A percentile compares a stretch with the other conserved stretches of the same genome.
phyloP scores from a whole-genome alignment of 1,140 invertebrate species.

The Drosophila eugracilis region DNA sequence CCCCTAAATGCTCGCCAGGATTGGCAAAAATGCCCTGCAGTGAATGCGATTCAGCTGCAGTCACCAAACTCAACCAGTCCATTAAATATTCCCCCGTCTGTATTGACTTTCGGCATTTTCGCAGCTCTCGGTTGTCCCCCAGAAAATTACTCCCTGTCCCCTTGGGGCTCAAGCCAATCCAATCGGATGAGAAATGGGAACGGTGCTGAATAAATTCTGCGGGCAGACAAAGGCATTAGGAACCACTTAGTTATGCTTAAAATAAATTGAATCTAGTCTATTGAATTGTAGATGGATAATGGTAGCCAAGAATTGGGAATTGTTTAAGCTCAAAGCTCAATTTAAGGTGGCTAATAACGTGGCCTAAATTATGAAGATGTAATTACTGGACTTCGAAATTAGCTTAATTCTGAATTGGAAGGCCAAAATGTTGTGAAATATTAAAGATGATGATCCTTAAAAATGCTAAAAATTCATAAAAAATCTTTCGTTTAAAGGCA shows the following conservation, averaged over 20 bases:
- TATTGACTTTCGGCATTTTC: slow-evolving; percentile 36
- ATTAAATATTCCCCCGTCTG: slow-evolving; percentile 57
- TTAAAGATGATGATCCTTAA: no score
- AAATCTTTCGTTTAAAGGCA: no score
- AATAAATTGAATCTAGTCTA: slow-evolving; percentile 5
- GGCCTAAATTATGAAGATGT: no score
- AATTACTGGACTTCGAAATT: no score
- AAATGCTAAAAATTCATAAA: no score
- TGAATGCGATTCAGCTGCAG: slow-evolving; percentile 34
- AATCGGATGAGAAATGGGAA: slow-evolving; percentile 16
- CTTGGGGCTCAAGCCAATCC: slow-evolving; percentile 10
- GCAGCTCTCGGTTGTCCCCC: slow-evolving; percentile 10
- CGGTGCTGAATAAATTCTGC: slow-evolving; percentile 6
- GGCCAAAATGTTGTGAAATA: no score
- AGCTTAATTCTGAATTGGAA: no score
- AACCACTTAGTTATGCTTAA: slow-evolving; percentile 28
- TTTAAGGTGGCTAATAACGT: not conserved
- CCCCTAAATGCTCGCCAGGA: slow-evolving; percentile 22
- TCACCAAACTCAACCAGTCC: slow-evolving; percentile 16
- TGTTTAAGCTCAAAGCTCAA: not conserved
- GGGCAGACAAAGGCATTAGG: slow-evolving; percentile 14
- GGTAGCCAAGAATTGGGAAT: not conserved
- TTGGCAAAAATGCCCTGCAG: slow-evolving; percentile 21
- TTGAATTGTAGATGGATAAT: slow-evolving; percentile 12
- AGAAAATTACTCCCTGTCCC: slow-evolving; percentile 36